Percentiles rank a stretch among this genome's conserved stretches.
Evolutionary conservation across 2,113 vertebrate genomes (phyloP).

Genomic region (Tautogolabrus adspersus): DNA sequence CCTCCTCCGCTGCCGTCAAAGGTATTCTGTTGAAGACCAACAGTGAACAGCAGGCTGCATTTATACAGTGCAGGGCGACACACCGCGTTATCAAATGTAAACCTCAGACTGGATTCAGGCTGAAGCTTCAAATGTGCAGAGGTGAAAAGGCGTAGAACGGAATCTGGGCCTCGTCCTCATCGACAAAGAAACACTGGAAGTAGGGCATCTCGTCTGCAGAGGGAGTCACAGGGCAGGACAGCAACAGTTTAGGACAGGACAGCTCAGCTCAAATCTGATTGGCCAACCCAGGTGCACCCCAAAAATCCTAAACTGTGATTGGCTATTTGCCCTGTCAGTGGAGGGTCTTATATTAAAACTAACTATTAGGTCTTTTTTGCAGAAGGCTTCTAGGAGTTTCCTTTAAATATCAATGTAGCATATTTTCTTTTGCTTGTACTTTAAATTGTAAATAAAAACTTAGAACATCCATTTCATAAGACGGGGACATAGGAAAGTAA

Average conservation of each 20-base stretch:
- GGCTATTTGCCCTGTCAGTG: no score
- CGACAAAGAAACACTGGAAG: constrained; percentile 88
- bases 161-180: constrained; percentile 85
- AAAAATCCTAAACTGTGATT: no score
- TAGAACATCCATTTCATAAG: no score
- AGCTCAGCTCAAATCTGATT: no score
- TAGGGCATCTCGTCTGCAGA: constrained; percentile 82
- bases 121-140: constrained; percentile 72
- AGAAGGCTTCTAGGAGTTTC: no score
- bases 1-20: constrained; percentile 22
- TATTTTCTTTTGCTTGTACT: no score
- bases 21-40: constrained; percentile 28
- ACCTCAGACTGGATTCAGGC: constrained; percentile 40
- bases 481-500: no score
- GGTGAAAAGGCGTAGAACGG: constrained; percentile 85
- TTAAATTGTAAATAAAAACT: no score
- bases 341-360: no score
- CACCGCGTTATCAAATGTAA: constrained; percentile 28
- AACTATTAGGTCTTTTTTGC: no score
- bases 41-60: constrained; percentile 23
- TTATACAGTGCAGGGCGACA: constrained; percentile 28
- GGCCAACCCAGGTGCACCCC: no score
- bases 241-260: background rate
- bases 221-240: background rate
- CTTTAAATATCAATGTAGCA: no score